Evolutionary conservation across 1,140 invertebrate species (phyloP).

Genomic region (Drosophila cardini): DNA sequence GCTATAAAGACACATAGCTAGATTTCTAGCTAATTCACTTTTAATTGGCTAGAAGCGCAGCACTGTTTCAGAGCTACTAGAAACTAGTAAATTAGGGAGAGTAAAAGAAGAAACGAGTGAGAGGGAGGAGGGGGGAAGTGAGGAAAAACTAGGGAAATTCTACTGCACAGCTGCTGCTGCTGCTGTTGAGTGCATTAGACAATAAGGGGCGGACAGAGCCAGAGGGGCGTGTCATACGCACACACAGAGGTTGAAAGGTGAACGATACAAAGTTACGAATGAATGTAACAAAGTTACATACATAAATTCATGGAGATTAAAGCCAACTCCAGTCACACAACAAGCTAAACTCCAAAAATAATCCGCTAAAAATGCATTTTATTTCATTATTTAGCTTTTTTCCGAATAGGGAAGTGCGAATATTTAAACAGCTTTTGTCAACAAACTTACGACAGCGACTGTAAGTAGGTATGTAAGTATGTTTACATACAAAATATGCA

Average conservation of each 20-base stretch:
- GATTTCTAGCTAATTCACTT: too few species aligned
- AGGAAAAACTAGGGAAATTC: neutral
- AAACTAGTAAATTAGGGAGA: neutral
- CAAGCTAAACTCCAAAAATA: neutral
- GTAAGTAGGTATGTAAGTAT: slow-evolving; percentile 18
- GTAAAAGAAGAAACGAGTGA: neutral
- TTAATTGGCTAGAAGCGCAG: too few species aligned
- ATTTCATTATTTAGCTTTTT: slow-evolving; percentile 1
- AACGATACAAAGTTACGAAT: slow-evolving; percentile 2
- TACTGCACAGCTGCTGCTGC: slow-evolving; percentile 35
- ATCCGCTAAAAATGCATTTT: neutral
- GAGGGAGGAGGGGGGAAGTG: neutral
- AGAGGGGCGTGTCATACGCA: slow-evolving; percentile 14
- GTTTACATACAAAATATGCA: slow-evolving; percentile 7
- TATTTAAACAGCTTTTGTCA: slow-evolving; percentile 65
- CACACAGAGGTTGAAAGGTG: slow-evolving; percentile 1
- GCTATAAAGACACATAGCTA: too few species aligned
- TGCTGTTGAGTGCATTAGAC: slow-evolving; percentile 31
- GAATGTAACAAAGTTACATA: neutral
- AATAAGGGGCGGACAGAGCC: neutral
- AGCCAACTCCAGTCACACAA: neutral
- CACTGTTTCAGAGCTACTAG: neutral
- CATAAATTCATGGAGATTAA: too few species aligned
- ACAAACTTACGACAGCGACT: slow-evolving; percentile 27
- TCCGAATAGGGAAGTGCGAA: slow-evolving; percentile 46